A percentile compares a stretch with the other conserved stretches of the same genome.
Conservation (phyloP, 2,113 vertebrate genomes). For the Meriones unguiculatus region DNA sequence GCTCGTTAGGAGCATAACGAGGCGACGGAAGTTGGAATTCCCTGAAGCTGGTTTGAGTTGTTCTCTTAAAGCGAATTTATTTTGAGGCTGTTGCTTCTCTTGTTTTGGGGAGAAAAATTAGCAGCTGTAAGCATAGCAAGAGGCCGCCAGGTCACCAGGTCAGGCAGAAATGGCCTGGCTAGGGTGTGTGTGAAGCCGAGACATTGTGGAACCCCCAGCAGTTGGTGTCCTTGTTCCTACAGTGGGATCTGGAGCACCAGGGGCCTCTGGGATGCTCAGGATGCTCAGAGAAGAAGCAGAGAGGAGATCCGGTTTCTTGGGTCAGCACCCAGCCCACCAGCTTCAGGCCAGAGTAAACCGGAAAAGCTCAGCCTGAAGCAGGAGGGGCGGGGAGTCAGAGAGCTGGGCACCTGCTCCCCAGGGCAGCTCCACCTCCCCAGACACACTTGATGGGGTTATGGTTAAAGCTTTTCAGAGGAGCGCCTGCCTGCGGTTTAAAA, state of each 20-base stretch:
- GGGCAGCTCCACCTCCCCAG: not conserved
- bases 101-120: not conserved
- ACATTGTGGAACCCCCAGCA: too few relatives aligned
- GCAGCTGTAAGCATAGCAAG: not conserved
- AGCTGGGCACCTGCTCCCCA: not conserved
- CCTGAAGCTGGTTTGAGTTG: not conserved
- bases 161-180: not conserved
- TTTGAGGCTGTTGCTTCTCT: not conserved
- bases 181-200: not conserved
- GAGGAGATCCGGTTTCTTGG: not conserved
- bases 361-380: not conserved
- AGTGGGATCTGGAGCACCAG: not conserved
- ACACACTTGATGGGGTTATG: slow-evolving; percentile 28
- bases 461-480: not conserved
- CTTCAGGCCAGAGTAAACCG: not conserved
- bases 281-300: not conserved
- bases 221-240: too few relatives aligned
- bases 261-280: not conserved
- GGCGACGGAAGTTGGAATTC: not conserved
- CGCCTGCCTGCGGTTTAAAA: not conserved
- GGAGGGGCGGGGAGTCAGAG: not conserved
- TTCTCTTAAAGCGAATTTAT: slow-evolving; percentile 7
- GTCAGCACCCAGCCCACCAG: not conserved
- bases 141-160: too few relatives aligned
- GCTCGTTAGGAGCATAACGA: not conserved